Percentiles rank a stretch among this genome's conserved stretches.
These are phyloP conservation scores for Pogonomyrmex barbatus DNA, from an alignment of 1,140 invertebrate genomes.

Conservation along the genomic window DNA sequence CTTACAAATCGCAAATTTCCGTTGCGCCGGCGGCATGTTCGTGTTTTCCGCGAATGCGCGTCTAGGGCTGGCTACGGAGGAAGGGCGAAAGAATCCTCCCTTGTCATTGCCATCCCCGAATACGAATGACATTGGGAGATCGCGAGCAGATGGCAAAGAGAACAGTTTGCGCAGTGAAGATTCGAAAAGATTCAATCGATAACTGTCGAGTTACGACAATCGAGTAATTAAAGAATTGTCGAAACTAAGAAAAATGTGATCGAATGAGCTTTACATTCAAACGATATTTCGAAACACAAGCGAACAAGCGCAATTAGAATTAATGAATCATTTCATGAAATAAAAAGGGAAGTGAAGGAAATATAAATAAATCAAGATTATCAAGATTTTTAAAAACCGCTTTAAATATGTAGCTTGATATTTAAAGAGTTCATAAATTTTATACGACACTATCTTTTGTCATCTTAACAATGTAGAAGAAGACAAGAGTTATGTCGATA, in stretches of 20 bases:
- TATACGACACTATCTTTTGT: neutral
- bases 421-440: conserved; percentile 12
- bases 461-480: neutral
- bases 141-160: neutral
- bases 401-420: conserved; percentile 15
- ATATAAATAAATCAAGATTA: neutral
- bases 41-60: conserved; percentile 50
- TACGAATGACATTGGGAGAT: neutral
- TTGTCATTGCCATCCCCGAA: conserved; percentile 29
- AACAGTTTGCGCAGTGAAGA: neutral
- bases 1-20: conserved; percentile 78
- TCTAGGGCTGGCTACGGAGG: neutral
- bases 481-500: neutral
- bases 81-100: neutral
- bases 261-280: neutral
- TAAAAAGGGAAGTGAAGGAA: neutral
- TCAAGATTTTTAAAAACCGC: neutral
- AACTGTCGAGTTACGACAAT: neutral
- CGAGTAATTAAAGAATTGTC: neutral
- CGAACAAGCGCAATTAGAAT: neutral
- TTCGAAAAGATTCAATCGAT: conserved; percentile 3
- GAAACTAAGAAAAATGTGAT: neutral
- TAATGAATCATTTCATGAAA: neutral
- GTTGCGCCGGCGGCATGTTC: conserved; percentile 67
- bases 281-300: neutral